These are phyloP conservation scores for Hypercompe scribonia DNA, from an alignment of 2,888 invertebrate genomes.

Conservation along the genomic window DNA sequence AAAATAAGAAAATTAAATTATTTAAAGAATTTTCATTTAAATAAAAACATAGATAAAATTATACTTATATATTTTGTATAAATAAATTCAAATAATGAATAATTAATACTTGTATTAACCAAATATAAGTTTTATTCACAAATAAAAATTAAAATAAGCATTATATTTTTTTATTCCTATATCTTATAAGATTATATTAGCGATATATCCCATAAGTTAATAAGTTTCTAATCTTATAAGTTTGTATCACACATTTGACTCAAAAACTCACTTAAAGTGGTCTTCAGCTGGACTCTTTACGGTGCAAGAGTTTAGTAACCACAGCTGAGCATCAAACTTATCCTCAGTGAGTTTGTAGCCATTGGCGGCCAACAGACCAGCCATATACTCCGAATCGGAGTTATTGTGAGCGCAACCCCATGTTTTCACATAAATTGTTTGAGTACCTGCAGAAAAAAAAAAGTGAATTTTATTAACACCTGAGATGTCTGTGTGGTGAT, in stretches of 20 bases:
- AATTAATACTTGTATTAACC: too few relatives aligned
- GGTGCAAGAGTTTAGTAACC: constrained; percentile 99
- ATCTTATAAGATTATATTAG: too few relatives aligned
- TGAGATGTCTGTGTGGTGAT: neutral
- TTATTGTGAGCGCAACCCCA: constrained; percentile 99
- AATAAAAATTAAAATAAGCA: too few relatives aligned
- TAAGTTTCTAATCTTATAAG: neutral
- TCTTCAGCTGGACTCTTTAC: constrained; percentile 99
- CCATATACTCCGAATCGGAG: constrained; percentile 99
- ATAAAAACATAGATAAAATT: too few relatives aligned
- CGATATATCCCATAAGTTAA: too few relatives aligned
- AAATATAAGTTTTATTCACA: too few relatives aligned
- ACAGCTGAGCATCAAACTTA: constrained; percentile 94
- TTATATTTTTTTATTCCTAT: too few relatives aligned
- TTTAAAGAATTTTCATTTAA: too few relatives aligned
- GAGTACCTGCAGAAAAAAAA: constrained; percentile 87
- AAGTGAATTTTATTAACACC: neutral
- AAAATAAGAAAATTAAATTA: neutral
- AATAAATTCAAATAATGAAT: too few relatives aligned
- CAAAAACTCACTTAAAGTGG: constrained; percentile 89
- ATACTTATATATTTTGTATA: too few relatives aligned
- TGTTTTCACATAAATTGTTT: constrained; percentile 95
- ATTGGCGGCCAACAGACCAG: constrained; percentile 95
- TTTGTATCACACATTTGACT: neutral
- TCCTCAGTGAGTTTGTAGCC: constrained; percentile 95